Evolutionary conservation across 2,113 vertebrate genomes (phyloP).

Genomic region (Catharus fuscescens): DNA sequence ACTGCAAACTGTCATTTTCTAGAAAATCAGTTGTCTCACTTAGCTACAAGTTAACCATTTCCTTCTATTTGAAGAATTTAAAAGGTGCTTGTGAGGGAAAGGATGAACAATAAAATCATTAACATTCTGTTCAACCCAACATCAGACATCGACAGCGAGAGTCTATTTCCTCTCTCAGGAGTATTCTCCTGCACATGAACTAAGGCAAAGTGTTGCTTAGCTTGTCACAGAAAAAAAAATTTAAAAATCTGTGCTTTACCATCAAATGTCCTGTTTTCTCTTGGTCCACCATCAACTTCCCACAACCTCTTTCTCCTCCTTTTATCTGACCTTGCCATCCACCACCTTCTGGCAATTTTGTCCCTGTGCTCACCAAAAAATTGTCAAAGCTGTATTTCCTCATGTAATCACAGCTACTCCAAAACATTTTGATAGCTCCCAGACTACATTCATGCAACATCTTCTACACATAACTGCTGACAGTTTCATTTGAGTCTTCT

Average conservation of each 20-base stretch:
- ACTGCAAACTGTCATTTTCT: neutral
- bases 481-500: neutral
- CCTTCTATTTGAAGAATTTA: neutral
- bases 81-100: neutral
- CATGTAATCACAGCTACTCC: neutral
- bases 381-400: neutral
- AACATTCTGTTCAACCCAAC: neutral
- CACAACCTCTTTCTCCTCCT: neutral
- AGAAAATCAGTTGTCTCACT: neutral
- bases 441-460: neutral
- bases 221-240: neutral
- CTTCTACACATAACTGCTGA: neutral
- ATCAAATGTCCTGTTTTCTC: neutral
- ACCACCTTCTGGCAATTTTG: neutral
- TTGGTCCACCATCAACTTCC: neutral
- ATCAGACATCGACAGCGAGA: neutral
- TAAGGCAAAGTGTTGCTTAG: neutral
- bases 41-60: neutral
- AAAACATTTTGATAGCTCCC: neutral
- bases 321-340: rapidly evolving
- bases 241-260: neutral
- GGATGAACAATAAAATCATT: neutral
- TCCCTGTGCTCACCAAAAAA: no score
- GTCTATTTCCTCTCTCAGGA: neutral
- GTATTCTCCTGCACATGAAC: neutral